Base-by-base conservation (phyloP, 1,140 invertebrate genomes). In the Artemia franciscana region DNA sequence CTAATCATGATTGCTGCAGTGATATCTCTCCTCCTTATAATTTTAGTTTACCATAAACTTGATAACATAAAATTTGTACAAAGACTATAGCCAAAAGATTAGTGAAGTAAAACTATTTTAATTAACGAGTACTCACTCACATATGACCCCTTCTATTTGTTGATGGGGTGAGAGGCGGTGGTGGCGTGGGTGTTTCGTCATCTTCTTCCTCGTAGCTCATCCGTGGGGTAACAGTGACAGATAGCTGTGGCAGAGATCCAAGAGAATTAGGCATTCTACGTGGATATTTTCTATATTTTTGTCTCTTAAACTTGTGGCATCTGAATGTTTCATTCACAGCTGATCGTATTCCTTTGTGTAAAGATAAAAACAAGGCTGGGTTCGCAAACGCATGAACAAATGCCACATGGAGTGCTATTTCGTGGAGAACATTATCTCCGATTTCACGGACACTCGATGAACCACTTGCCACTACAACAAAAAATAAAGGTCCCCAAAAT, bases 381-480 rank as follows among this genome's bases (percentile, higher is more conserved):
- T 89, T 89, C 57, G 88, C 83, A 67, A 87, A 87, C 5, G 86
- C 85, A 73, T 90, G 87, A 60, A 87, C 81, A 73, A 88, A 88
- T 39, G 86, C 86, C 71, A 88, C 85, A 77, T 89, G 85, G 64
- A 92, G 77, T 27, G 86, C 87, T 67, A 87, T 82, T 83, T 86
- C 58, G 60, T 64, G 60, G 23, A 60, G 58, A 51, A 51, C 21
- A 18, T 51, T 51, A 15, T 51, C 39, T 12, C 39, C 39, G 21
- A 51, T 51, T 18, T 51, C 39, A 18, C 39, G 39, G 1, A 51
- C 39, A 51, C 39, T 18, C 12, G 39, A 15, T 51, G 39, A 15
- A 12, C 39, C 39, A 51, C 63, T 61, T 24, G 21, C 25, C 21
- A 60, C 24, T 26, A 64, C 57, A 0, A 64, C 63, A 24, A 64